phyloP scores from a whole-genome alignment of 1,140 invertebrate genomes.

The Zaprionus capensis region DNA sequence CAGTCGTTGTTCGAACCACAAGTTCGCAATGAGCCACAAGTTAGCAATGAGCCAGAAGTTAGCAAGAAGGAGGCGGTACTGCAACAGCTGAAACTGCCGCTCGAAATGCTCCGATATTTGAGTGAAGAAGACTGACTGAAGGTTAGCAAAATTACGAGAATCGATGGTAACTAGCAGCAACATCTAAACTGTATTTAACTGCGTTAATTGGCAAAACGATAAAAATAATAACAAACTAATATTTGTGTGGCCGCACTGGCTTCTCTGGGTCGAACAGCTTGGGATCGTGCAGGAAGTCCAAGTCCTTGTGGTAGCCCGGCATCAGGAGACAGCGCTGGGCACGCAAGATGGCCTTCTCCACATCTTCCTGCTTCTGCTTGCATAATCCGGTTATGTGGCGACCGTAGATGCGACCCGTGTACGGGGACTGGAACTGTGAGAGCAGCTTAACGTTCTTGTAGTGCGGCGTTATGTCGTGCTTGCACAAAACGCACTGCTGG shows the following conservation, averaged over 20 bases:
- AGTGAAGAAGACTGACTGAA: constrained; percentile 63
- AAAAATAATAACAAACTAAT: constrained; percentile 84
- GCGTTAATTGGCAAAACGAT: constrained; percentile 21
- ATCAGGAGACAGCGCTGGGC: constrained; percentile 91
- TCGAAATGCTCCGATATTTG: constrained; percentile 62
- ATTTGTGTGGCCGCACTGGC: constrained; percentile 91
- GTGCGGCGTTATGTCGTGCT: constrained; percentile 91
- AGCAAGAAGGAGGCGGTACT: constrained; percentile 25
- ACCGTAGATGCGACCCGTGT: constrained; percentile 95
- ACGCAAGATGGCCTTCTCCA: constrained; percentile 90
- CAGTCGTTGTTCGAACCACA: constrained; percentile 41
- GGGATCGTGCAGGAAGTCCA: constrained; percentile 92
- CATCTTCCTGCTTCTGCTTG: constrained; percentile 88
- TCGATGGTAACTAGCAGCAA: constrained; percentile 29
- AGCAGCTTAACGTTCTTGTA: constrained; percentile 97
- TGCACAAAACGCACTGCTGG: constrained; percentile 93
- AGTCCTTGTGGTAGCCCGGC: constrained; percentile 91
- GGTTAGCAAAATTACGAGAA: neutral
- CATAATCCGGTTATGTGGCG: constrained; percentile 95
- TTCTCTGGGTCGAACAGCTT: constrained; percentile 93
- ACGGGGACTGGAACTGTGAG: constrained; percentile 97
- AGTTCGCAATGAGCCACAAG: constrained; percentile 32
- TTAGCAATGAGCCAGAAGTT: constrained; percentile 26
- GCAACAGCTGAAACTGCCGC: constrained; percentile 50
- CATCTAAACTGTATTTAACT: constrained; percentile 60